Base-by-base conservation (phyloP, 2,888 invertebrate genomes). In the Ametastegia equiseti region DNA sequence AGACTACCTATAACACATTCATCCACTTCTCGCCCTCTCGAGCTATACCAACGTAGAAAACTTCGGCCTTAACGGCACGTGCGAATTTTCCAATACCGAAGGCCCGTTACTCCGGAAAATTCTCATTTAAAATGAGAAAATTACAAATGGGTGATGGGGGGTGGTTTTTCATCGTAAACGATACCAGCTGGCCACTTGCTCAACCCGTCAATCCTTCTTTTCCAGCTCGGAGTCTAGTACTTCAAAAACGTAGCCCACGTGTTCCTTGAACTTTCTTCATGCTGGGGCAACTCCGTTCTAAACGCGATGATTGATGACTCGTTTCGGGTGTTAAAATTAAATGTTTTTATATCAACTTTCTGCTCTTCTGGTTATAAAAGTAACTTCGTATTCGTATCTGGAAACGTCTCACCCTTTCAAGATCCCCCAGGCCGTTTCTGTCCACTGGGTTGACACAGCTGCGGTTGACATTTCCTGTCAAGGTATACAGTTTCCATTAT, bases 221-320 rank as follows among this genome's bases (percentile, higher is more conserved):
- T 71, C 2, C 47, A 15, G 27, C 15, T n/a, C 11, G 23, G 5
- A 71, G 71, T 71, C 4, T 30, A 47, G 47, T 39, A 19, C 67
- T 67, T 36, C 36, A 33, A 27, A 67, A 67, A 11, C 3, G 65
- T 27, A 9, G 45, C n/a, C 71, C 47, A 47, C 47, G 47, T 47
- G 47, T 47, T 71, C 36, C 71, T 30, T 47, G 71, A 42, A 23
- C 60, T 9, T 60, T 36, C 4, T 36, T 19, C 27, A 15, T 11
- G 30, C n/a, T 42, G n/a, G 36, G 33, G 13, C 63, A 54, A 1
- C 54, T 63, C 33, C 15, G 30, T 19, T 50, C 15, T 33, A 73
- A 54, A n/a, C n/a, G 60, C 78, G 78, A 78, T 78, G 78, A 78
- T 78, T 33, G 78, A 78, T 78, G 78, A 78, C 42, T 54, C 45